phyloP scores from a whole-genome alignment of 2,888 invertebrate species.

The Lasius fuliginosus region DNA sequence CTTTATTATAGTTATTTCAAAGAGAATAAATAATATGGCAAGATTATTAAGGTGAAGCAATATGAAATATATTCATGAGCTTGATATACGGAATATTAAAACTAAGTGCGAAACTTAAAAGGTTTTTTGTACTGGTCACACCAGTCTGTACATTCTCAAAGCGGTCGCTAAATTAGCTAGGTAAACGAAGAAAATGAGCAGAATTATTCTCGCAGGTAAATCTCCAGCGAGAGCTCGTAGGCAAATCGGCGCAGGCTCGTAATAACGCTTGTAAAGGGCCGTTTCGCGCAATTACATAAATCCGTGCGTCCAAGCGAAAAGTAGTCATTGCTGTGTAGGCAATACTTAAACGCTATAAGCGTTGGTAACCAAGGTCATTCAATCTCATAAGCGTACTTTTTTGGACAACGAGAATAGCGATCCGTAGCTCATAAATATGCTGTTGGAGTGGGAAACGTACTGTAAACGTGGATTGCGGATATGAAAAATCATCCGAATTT shows the following conservation, averaged over 20 bases:
- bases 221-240: neutral
- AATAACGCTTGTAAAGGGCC: slow-evolving; percentile 11
- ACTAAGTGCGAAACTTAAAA: neutral
- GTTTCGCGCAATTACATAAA: slow-evolving; percentile 27
- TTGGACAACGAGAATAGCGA: slow-evolving; percentile 15
- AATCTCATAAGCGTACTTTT: slow-evolving; percentile 12
- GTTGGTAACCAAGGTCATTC: slow-evolving; percentile 21
- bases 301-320: slow-evolving; percentile 25
- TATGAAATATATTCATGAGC: neutral
- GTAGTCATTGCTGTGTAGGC: neutral
- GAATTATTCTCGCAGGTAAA: slow-evolving; percentile 20
- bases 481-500: neutral
- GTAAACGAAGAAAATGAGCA: neutral
- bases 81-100: neutral
- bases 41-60: neutral
- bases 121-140: neutral
- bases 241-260: slow-evolving; percentile 1
- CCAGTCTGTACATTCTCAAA: neutral
- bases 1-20: neutral
- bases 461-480: neutral
- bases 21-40: neutral
- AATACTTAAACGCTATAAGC: neutral
- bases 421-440: neutral
- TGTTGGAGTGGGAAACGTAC: neutral
- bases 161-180: neutral